phyloP scores from a whole-genome alignment of 1,140 invertebrate genomes.

The Anastrepha ludens region DNA sequence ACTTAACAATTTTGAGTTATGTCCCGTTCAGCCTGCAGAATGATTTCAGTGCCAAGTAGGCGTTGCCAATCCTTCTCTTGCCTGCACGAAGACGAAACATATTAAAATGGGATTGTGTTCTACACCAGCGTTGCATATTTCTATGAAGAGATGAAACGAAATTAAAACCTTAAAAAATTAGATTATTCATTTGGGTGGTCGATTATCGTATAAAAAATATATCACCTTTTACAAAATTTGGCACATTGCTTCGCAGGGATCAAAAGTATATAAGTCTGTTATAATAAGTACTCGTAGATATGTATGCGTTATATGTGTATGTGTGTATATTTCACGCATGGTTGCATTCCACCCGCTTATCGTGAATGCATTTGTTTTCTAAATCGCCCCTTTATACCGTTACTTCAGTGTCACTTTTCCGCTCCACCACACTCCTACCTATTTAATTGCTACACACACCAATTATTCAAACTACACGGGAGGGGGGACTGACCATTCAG shows the following conservation, averaged over 20 bases:
- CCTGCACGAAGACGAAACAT: too few relatives aligned
- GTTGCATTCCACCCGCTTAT: slow-evolving; percentile 6
- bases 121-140: too few relatives aligned
- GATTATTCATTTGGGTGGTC: background rate
- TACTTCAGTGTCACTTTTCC: slow-evolving; percentile 19
- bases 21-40: too few relatives aligned
- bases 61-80: too few relatives aligned
- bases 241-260: background rate
- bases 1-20: too few relatives aligned
- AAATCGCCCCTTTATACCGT: slow-evolving; percentile 18
- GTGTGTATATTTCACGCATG: background rate
- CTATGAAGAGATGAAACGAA: too few relatives aligned
- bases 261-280: background rate
- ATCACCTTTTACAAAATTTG: background rate
- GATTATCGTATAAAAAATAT: background rate
- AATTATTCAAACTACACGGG: slow-evolving; percentile 22
- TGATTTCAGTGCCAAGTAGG: too few relatives aligned
- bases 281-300: too few relatives aligned
- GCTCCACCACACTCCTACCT: background rate
- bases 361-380: background rate
- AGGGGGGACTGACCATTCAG: background rate
- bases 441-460: slow-evolving; percentile 28
- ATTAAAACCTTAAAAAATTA: background rate
- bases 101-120: too few relatives aligned
- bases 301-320: background rate